These are phyloP conservation scores for Pteruthius melanotis DNA, from an alignment of 2,113 vertebrate genomes.

Conservation along the genomic window DNA sequence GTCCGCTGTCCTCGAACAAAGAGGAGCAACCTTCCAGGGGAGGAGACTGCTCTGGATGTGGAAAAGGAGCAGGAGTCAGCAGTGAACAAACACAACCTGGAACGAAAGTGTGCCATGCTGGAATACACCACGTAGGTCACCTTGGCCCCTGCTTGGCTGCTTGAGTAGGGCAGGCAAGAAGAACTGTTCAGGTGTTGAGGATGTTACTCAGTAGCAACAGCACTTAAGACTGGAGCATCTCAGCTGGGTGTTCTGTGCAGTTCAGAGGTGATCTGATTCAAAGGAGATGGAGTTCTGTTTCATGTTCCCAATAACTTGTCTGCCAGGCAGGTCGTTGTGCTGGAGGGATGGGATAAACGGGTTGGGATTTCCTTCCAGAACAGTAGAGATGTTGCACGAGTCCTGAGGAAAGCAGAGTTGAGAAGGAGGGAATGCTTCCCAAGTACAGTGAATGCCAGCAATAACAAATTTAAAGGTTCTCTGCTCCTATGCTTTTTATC, in stretches of 20 bases:
- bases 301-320: neutral
- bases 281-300: neutral
- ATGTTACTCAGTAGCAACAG: neutral
- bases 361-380: neutral
- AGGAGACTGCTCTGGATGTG: slow-evolving; percentile 34
- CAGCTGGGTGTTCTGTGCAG: neutral
- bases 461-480: neutral
- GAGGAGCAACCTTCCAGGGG: slow-evolving; percentile 20
- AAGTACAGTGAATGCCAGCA: neutral
- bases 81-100: slow-evolving; percentile 73
- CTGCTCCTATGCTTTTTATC: neutral
- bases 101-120: slow-evolving; percentile 76
- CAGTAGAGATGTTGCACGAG: neutral
- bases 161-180: neutral
- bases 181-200: neutral
- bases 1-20: slow-evolving; percentile 69
- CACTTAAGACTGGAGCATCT: neutral
- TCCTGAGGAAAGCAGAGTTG: neutral
- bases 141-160: too few species aligned
- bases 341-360: neutral
- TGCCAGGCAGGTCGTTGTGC: neutral
- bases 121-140: slow-evolving; percentile 74
- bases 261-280: neutral
- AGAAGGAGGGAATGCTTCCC: neutral
- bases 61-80: slow-evolving; percentile 77